Base-by-base conservation (phyloP, 2,113 vertebrate genomes). In the Myotis davidii region DNA sequence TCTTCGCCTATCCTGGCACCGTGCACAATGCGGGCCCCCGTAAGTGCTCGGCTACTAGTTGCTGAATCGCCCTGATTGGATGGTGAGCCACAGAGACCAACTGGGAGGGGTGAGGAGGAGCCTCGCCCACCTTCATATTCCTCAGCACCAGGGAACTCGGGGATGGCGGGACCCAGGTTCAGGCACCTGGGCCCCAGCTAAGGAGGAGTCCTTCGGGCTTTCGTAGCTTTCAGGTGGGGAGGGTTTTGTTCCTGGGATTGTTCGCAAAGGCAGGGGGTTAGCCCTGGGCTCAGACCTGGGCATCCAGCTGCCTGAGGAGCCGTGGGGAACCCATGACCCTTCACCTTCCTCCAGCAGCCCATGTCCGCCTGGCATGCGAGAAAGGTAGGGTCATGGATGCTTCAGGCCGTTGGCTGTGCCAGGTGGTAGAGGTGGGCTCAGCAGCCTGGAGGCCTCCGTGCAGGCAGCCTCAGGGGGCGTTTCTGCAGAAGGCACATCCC, bases 21-120 rank as follows among this genome's bases (percentile, higher is more conserved):
- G 3, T 12, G 48, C 45, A 27, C 70, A 3, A 4, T 11, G 52
- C 37, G 1, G 3, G 37, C 3, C 6, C 4, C 45, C 7, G 1
- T 29, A 14, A 6, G 32, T 6, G 27, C 39, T 27, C 6, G 6
- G 67, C 5, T 45, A 9, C 34, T 32, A 21, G 88, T 2, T 70
- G 32, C 10, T 37, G 65, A 37, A 32, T 56, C 42, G 39, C 42
- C 78, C 50, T 61, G 13, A 23, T 25, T 54, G 17, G 16, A 45
- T 0, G 12, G 52, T 14, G 42, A 84, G 39, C 52, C 18, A 14
- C 13, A 25, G 86, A 70, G 64, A 25, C 81, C 34, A 9, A 1
- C 8, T 9, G 12, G 81, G 56, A 12, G n/a, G 17, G 39, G 17
- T 11, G 6, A 0, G 2, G 59, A 64, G 42, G 50, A 32, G 9